Evolutionary conservation across 2,797 vertebrate genomes (phyloP).

Genomic region (Phoebastria nigripes): DNA sequence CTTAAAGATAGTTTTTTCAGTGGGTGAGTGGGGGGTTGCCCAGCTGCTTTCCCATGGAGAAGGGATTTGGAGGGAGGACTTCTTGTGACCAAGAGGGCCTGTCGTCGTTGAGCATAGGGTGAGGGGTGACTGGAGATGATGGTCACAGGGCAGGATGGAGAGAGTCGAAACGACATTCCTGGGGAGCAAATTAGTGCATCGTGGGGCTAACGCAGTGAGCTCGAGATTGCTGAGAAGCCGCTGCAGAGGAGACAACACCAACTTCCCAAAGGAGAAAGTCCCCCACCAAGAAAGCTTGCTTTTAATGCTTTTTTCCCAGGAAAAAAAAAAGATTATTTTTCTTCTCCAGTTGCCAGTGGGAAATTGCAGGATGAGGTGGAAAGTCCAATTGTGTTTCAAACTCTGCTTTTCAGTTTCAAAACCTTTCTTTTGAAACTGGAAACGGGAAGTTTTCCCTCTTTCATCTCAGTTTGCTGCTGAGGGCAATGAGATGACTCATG

Average conservation of each 20-base stretch:
- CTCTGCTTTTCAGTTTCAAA: background rate
- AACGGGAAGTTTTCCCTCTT: background rate
- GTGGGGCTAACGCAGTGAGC: background rate
- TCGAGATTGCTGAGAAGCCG: accelerated
- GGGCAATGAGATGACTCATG: background rate
- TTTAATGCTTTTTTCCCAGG: background rate
- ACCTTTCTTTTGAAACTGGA: background rate
- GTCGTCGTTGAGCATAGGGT: accelerated
- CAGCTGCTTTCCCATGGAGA: background rate
- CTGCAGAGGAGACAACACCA: background rate
- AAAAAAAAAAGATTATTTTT: background rate
- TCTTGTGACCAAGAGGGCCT: background rate
- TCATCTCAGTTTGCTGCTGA: background rate
- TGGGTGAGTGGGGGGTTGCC: background rate
- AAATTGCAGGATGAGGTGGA: background rate
- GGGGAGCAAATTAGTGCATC: background rate
- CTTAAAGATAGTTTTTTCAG: background rate
- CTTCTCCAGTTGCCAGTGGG: background rate
- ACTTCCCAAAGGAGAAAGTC: background rate
- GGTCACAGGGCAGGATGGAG: background rate
- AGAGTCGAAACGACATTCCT: background rate
- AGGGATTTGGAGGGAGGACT: background rate
- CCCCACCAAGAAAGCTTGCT: background rate
- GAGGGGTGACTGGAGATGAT: background rate
- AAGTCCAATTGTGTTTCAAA: background rate